Percentiles rank a stretch among this genome's conserved stretches.
phyloP scores from a whole-genome alignment of 2,797 vertebrate species.

The Chromis chromis region DNA sequence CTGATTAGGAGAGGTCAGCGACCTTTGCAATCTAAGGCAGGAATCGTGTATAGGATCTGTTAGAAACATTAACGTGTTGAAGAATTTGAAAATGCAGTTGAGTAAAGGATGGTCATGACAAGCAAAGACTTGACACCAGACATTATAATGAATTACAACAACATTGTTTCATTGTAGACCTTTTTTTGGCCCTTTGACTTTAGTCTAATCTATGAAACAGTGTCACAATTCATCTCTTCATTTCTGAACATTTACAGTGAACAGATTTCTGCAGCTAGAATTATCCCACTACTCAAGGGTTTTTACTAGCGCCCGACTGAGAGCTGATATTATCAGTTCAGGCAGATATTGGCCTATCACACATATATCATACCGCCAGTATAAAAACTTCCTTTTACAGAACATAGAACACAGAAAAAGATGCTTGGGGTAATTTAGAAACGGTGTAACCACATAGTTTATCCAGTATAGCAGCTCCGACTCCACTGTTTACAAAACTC shows the following conservation, averaged over 20 bases:
- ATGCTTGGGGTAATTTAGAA: too few species aligned
- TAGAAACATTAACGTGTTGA: background rate
- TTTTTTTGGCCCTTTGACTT: conserved; percentile 4
- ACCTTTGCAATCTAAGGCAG: conserved; percentile 45
- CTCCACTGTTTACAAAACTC: too few species aligned
- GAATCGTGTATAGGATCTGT: conserved; percentile 35
- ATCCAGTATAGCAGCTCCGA: too few species aligned
- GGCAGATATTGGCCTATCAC: too few species aligned
- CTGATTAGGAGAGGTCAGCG: conserved; percentile 58
- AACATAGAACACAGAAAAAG: too few species aligned
- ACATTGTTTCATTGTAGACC: background rate
- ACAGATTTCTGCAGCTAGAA: conserved; percentile 3
- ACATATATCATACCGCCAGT: too few species aligned
- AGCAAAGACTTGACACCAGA: background rate
- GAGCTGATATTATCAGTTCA: too few species aligned
- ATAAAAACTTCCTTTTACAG: too few species aligned
- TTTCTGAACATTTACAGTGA: conserved; percentile 8
- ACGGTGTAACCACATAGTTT: too few species aligned
- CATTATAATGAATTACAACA: background rate
- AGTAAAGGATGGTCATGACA: background rate
- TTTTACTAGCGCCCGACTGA: too few species aligned
- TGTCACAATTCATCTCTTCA: background rate
- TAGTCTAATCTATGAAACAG: background rate
- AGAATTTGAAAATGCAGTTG: conserved; percentile 17
- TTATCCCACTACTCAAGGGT: conserved; percentile 1